These are phyloP conservation scores for Bergia sp. DNA, from an alignment of 92 coral and sea anemone species.

Conservation along the genomic window DNA sequence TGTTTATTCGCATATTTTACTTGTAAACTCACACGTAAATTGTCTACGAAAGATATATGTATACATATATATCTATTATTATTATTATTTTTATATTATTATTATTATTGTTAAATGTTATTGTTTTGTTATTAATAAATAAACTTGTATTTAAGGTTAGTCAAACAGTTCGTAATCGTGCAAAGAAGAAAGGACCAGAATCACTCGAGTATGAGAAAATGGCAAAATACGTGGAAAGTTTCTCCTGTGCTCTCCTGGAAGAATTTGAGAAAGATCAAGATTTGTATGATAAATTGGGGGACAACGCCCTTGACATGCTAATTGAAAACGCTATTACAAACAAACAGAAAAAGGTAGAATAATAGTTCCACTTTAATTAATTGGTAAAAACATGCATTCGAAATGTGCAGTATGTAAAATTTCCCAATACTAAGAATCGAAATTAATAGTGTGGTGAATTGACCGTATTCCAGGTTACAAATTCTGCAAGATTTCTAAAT, in stretches of 20 bases:
- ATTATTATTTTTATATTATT: too few relatives aligned
- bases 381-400: background rate
- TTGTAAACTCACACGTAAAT: too few relatives aligned
- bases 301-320: background rate
- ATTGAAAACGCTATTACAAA: background rate
- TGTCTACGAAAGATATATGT: too few relatives aligned
- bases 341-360: conserved; percentile 4
- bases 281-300: background rate
- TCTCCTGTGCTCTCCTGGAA: conserved; percentile 15
- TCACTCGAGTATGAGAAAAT: conserved; percentile 1
- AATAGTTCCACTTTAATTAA: background rate
- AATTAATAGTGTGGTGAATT: too few relatives aligned
- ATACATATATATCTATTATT: too few relatives aligned
- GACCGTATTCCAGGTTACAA: too few relatives aligned
- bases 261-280: conserved; percentile 1
- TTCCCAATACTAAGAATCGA: background rate
- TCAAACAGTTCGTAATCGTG: background rate
- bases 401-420: background rate
- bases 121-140: background rate
- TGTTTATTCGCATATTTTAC: too few relatives aligned
- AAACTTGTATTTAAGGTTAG: background rate
- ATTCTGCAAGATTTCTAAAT: too few relatives aligned
- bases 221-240: conserved; percentile 14
- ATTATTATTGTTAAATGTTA: too few relatives aligned
- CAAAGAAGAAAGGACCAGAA: background rate